phyloP scores from a whole-genome alignment of 1,140 invertebrate genomes.

The Drosophila novamexicana region DNA sequence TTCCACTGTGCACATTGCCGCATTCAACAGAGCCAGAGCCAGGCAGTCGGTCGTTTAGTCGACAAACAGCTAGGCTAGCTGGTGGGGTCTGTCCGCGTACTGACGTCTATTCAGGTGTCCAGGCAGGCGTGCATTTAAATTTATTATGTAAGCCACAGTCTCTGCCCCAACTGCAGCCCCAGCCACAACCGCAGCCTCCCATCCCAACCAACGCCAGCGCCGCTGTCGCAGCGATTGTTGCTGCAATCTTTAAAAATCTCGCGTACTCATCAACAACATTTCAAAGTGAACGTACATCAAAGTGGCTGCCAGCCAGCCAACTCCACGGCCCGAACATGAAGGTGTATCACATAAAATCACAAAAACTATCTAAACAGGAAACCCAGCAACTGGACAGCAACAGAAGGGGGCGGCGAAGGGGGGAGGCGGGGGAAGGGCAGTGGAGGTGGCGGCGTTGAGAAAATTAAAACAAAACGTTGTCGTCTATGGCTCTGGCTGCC shows the following conservation, averaged over 20 bases:
- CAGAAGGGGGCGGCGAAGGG: background rate
- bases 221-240: conserved; percentile 27
- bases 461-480: conserved; percentile 81
- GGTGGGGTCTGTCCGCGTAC: conserved; percentile 9
- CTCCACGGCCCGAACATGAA: conserved; percentile 50
- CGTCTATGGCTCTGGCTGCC: conserved; percentile 37
- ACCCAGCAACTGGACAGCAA: conserved; percentile 58
- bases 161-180: conserved; percentile 3
- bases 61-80: conserved; percentile 23
- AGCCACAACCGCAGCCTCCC: background rate
- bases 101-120: conserved; percentile 50
- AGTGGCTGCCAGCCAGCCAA: conserved; percentile 47
- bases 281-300: conserved; percentile 79
- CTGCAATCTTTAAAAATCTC: conserved; percentile 73
- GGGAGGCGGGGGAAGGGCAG: background rate
- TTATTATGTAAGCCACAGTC: conserved; percentile 73
- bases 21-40: conserved; percentile 15
- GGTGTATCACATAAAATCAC: conserved; percentile 74
- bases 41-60: conserved; percentile 1
- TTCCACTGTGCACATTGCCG: conserved; percentile 23
- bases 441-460: conserved; percentile 62
- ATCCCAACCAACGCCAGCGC: conserved; percentile 14
- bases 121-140: conserved; percentile 76
- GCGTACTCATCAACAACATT: conserved; percentile 79
- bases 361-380: conserved; percentile 81